Conservation (phyloP, 2,888 invertebrate genomes). For the Drosophila nr. medialis region DNA sequence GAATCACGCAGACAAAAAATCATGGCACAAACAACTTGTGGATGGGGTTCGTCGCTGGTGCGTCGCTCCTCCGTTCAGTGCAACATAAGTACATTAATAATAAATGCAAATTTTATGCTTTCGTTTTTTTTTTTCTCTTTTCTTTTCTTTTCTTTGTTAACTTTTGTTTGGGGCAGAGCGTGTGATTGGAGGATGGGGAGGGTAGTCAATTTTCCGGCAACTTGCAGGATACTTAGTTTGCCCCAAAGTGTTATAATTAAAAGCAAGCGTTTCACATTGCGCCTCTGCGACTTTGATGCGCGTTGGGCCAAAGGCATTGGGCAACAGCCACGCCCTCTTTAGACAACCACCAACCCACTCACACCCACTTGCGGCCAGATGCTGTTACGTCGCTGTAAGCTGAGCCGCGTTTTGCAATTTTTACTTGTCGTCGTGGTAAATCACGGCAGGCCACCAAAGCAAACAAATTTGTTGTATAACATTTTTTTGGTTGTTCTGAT, state of each 20-base stretch:
- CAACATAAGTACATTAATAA: conserved; percentile 72
- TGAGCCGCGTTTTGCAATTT: conserved; percentile 55
- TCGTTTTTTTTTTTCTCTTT: conserved; percentile 30
- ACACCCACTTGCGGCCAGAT: conserved; percentile 2
- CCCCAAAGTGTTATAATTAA: conserved; percentile 73
- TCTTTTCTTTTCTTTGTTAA: conserved; percentile 17
- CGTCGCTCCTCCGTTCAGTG: conserved; percentile 28
- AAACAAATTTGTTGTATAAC: conserved; percentile 54
- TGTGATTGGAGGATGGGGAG: not conserved
- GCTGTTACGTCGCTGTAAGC: conserved; percentile 46
- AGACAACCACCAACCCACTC: not conserved
- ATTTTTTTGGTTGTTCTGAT: conserved; percentile 21
- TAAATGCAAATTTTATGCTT: conserved; percentile 72
- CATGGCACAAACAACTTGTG: conserved; percentile 52
- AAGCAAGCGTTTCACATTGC: conserved; percentile 42
- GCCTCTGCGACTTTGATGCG: conserved; percentile 24
- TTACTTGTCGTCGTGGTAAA: conserved; percentile 68
- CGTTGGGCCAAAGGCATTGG: conserved; percentile 14
- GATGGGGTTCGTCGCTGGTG: conserved; percentile 6
- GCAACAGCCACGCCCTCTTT: conserved; percentile 16
- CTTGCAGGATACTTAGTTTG: conserved; percentile 60
- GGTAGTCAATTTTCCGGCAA: conserved; percentile 36
- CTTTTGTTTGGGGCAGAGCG: not conserved
- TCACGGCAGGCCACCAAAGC: conserved; percentile 44
- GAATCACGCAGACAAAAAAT: conserved; percentile 48